Base-by-base conservation (phyloP, 1,140 invertebrate genomes). In the Cydia fagiglandana region DNA sequence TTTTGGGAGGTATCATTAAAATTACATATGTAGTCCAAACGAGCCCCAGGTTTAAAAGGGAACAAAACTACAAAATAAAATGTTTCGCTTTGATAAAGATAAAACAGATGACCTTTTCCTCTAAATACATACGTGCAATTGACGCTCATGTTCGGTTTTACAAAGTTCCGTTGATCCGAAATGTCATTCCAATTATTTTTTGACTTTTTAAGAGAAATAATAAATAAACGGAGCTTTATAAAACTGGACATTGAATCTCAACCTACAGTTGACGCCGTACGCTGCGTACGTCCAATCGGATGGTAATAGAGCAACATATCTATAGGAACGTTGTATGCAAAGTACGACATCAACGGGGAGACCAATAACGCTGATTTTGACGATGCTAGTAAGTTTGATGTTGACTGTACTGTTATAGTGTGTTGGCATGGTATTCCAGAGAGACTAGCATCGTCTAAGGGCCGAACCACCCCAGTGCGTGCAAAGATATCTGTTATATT, bases 171-270 rank as follows among this genome's bases (percentile, higher is more conserved):
- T 61, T n/a, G 15, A 17, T n/a, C 7, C 5, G 53, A 15, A 0
- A 50, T 50, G 13, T 50, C 47, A 50, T 15, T n/a, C 50, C 4
- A 53, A 53, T 6, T 17, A 17, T 6, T 45, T 47, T 34, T 34
- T 34, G 30, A 5, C 34, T 34, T 34, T 34, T 34, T 45, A 3
- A 4, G 7, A 47, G 45, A 12, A 61, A 24, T n/a, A 61, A n/a
- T n/a, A n/a, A n/a, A n/a, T n/a, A n/a, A n/a, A 61, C 56, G 17
- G 56, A 61, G 56, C 9, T 61, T 61, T 61, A 61, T 61, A 61
- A 61, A 61, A 61, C 56, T 24, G 17, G 20, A 3, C 20, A 3
- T 61, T 61, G 7, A 7, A 24, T 61, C 20, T 56, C 5, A 7
- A 2, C n/a, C 53, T n/a, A n/a, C 47, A 15, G 15, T 56, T 17